phyloP scores from a whole-genome alignment of 2,113 vertebrate genomes.

The Pica pica region DNA sequence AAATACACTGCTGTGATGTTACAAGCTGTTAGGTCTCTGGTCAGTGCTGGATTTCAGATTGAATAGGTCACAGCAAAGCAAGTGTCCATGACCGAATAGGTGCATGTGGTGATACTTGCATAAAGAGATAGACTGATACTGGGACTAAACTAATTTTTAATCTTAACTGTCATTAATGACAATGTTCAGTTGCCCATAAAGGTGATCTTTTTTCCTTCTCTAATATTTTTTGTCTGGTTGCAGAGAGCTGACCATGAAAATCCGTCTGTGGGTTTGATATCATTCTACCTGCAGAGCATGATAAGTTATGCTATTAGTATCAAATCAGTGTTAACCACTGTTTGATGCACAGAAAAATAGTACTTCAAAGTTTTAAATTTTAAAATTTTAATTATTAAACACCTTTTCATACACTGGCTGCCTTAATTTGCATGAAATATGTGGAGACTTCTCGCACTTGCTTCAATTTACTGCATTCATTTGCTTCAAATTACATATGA shows the following conservation, averaged over 20 bases:
- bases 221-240: neutral
- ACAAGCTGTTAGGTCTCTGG: neutral
- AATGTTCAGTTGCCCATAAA: neutral
- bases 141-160: neutral
- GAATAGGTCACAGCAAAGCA: neutral
- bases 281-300: neutral
- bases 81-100: neutral
- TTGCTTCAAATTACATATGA: neutral
- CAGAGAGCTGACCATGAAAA: neutral
- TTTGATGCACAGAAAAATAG: neutral
- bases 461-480: neutral
- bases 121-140: neutral
- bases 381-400: slow-evolving; percentile 4
- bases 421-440: slow-evolving; percentile 21
- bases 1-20: neutral
- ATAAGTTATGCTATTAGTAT: neutral
- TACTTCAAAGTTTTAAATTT: neutral
- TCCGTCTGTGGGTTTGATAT: neutral
- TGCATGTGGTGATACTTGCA: neutral
- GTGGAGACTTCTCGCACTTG: neutral
- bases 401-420: neutral
- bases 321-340: neutral
- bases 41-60: neutral
- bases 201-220: neutral
- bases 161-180: neutral